Conservation (phyloP, 1,140 invertebrate genomes). For the Brachionus rubens region DNA sequence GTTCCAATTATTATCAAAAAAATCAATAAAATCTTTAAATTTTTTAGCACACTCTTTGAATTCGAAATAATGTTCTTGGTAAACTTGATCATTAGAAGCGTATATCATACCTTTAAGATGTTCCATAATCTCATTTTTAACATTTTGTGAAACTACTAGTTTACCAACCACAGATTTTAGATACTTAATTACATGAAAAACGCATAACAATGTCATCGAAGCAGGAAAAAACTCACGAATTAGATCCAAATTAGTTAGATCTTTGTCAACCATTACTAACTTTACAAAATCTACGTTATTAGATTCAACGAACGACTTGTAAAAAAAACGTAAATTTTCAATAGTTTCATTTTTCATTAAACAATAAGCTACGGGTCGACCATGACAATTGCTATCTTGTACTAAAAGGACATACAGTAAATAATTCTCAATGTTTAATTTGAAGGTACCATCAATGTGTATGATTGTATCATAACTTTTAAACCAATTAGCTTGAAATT, state of each 20-base stretch:
- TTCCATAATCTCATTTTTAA: too few relatives aligned
- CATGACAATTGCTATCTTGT: neutral
- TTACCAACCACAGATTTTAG: neutral
- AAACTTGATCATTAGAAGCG: too few relatives aligned
- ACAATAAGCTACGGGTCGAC: neutral
- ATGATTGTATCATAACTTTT: neutral
- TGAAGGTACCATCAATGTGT: neutral
- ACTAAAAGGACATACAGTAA: neutral
- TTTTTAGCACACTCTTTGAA: too few relatives aligned
- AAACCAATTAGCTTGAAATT: neutral
- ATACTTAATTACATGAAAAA: neutral
- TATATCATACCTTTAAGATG: too few relatives aligned
- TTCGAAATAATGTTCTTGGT: too few relatives aligned
- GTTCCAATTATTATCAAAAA: too few relatives aligned
- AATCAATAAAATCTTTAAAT: too few relatives aligned
- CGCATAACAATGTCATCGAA: neutral
- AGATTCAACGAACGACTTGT: neutral
- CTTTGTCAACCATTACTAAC: neutral
- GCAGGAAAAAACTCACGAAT: too few relatives aligned
- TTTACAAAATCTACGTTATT: neutral
- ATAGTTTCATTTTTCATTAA: neutral
- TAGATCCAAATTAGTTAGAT: neutral
- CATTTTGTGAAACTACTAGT: neutral
- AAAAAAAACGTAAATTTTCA: neutral
- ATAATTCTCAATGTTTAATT: neutral